Percentiles rank a stretch among this genome's conserved stretches.
Evolutionary conservation across 2,888 invertebrate species (phyloP).

Genomic region (Tineola bisselliella): DNA sequence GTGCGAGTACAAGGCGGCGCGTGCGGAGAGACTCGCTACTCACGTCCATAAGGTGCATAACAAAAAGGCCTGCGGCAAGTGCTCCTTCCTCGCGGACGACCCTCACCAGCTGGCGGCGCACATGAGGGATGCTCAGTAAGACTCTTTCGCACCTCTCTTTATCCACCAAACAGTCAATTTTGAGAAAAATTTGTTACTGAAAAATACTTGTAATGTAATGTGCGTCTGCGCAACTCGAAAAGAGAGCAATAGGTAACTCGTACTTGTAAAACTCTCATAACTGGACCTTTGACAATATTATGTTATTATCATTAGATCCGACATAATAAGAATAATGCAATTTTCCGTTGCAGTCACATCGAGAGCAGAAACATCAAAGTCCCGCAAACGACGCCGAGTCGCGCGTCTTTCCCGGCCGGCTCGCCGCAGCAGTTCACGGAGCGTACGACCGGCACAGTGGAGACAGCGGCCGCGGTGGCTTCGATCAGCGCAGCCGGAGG

Average conservation of each 20-base stretch:
- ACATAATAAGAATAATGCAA: too few relatives aligned
- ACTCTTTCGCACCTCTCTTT: constrained; percentile 6
- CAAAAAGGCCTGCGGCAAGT: constrained; percentile 89
- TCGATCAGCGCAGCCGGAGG: constrained; percentile 19
- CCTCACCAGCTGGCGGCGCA: constrained; percentile 81
- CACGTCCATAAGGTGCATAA: constrained; percentile 93
- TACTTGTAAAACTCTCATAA: too few relatives aligned
- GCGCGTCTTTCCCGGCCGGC: constrained; percentile 18
- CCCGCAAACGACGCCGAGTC: constrained; percentile 27
- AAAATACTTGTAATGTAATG: too few relatives aligned
- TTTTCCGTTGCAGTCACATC: constrained; percentile 49
- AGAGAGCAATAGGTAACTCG: too few relatives aligned
- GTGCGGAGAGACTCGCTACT: constrained; percentile 88
- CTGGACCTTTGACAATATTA: too few relatives aligned
- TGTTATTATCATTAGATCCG: too few relatives aligned
- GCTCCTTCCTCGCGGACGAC: constrained; percentile 87
- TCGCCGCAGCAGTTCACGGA: constrained; percentile 25
- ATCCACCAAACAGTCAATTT: too few relatives aligned
- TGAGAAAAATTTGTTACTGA: too few relatives aligned
- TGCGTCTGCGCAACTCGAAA: too few relatives aligned
- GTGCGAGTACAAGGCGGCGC: constrained; percentile 93
- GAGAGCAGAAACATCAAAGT: constrained; percentile 25
- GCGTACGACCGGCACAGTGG: constrained; percentile 23
- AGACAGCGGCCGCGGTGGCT: constrained; percentile 16
- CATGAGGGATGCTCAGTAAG: constrained; percentile 80